Evolutionary conservation across 2,888 invertebrate species (phyloP), one percentile per base, ranked within the genome.

Genomic region (Eupithecia subumbrata): DNA sequence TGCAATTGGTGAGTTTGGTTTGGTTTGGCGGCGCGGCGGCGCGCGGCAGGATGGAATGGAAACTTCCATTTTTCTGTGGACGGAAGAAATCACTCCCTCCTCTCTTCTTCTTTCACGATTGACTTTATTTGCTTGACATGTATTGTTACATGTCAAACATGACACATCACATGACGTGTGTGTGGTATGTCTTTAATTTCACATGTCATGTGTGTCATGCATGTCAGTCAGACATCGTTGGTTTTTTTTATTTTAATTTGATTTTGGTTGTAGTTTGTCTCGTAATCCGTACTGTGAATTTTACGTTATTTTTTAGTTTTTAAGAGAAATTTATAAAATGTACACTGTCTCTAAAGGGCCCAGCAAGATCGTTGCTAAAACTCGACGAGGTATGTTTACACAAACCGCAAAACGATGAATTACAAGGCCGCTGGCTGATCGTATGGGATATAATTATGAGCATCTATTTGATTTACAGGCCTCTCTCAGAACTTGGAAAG

Each of bases 281-380:
- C 83, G 83, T 87, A 88, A 87, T 88, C 84, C 84, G 85, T 86
- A 86, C 37, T 89, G 89, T 85, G 87, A 87, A 82, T 89, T 91
- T 91, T 89, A 85, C 87, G 86, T 90, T 89, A 88, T 90, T 91
- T 92, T 90, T 88, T 88, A 87, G 84, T 84, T 88, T 89, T 40
- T 88, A 86, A 84, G 87, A 86, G 85, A 92, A 92, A 91, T 90
- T 68, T 92, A 86, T 91, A 94, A 92, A 92, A 98, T 98, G 98
- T 98, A 98, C 95, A 97, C 98, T 89, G 97, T 98, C 87, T 97
- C 97, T 80, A 98, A 97, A 93, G 97, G 97, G 80, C 97, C 98
- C 80, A 98, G 97, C 93, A 98, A 98, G 95, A 97, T 98, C 90
- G 97, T 97, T 85, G 97, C 98, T 80, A 98, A 98, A 96, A 97